phyloP scores from a whole-genome alignment of 1,140 invertebrate genomes.

The Heliconius hewitsoni region DNA sequence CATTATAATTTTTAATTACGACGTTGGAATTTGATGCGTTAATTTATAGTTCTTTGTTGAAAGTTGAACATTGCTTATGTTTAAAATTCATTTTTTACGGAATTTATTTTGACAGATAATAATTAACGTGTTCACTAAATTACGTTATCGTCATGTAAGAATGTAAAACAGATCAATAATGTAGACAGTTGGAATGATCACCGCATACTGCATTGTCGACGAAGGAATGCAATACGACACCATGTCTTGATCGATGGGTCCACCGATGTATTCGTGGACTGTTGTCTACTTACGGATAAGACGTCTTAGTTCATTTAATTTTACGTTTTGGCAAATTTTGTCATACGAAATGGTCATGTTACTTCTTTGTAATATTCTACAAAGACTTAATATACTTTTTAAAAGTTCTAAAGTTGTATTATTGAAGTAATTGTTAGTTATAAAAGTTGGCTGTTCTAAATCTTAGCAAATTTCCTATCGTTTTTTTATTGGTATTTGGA shows the following conservation, averaged over 20 bases:
- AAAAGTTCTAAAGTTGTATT: too few species aligned
- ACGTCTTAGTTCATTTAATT: neutral
- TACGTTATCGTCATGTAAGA: constrained; percentile 34
- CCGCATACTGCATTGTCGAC: constrained; percentile 50
- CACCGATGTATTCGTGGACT: constrained; percentile 61
- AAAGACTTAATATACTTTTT: too few species aligned
- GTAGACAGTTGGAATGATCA: constrained; percentile 48
- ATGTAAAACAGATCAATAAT: constrained; percentile 55
- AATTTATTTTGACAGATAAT: neutral
- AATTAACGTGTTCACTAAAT: neutral
- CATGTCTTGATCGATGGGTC: constrained; percentile 64
- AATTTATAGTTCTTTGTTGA: constrained; percentile 1
- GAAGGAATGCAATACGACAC: constrained; percentile 65
- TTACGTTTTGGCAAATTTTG: neutral
- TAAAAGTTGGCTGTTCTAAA: neutral
- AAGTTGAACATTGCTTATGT: neutral
- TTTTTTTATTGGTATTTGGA: too few species aligned
- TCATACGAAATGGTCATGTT: neutral
- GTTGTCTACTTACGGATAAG: constrained; percentile 43
- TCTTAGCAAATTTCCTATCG: neutral
- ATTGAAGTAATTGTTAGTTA: too few species aligned
- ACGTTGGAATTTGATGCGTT: constrained; percentile 3
- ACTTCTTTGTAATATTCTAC: too few species aligned
- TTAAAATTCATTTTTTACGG: neutral
- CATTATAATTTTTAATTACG: constrained; percentile 14